Evolutionary conservation across 2,113 vertebrate genomes (phyloP).

Genomic region (Rallus limicola): DNA sequence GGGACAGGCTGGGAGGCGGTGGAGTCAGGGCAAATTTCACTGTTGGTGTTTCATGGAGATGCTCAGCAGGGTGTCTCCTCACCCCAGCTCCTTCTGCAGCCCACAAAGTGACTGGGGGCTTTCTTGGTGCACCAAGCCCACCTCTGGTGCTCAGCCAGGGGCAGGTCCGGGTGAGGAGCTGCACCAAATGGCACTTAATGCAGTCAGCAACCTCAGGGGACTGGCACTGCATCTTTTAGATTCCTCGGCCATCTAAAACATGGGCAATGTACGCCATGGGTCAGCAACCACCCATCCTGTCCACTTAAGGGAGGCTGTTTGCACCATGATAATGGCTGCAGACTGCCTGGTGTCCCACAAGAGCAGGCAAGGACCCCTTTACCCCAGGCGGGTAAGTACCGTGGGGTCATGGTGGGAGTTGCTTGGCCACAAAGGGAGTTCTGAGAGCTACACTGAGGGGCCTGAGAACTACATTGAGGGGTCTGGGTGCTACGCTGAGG

Average conservation of each 20-base stretch:
- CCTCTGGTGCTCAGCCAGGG: background rate
- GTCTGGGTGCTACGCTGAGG: background rate
- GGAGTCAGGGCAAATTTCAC: accelerated
- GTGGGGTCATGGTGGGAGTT: accelerated
- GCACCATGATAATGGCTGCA: background rate
- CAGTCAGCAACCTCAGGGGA: background rate
- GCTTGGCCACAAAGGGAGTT: background rate
- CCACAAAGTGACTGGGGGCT: accelerated
- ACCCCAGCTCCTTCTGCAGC: background rate
- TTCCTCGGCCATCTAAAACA: background rate
- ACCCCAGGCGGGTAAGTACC: background rate
- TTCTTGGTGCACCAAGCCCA: background rate
- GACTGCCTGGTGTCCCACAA: background rate
- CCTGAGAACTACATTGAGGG: background rate
- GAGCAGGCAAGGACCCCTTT: background rate
- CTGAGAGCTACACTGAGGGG: background rate
- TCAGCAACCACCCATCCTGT: background rate
- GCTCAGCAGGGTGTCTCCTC: background rate
- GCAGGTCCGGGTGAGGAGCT: background rate
- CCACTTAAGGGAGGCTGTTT: background rate
- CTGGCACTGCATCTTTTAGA: background rate
- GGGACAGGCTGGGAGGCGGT: background rate
- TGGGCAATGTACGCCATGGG: accelerated
- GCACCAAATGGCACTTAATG: background rate
- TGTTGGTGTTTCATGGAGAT: background rate